A percentile compares a stretch with the other conserved stretches of the same genome.
phyloP scores from a whole-genome alignment of 2,888 invertebrate genomes.

The Sicus ferrugineus region DNA sequence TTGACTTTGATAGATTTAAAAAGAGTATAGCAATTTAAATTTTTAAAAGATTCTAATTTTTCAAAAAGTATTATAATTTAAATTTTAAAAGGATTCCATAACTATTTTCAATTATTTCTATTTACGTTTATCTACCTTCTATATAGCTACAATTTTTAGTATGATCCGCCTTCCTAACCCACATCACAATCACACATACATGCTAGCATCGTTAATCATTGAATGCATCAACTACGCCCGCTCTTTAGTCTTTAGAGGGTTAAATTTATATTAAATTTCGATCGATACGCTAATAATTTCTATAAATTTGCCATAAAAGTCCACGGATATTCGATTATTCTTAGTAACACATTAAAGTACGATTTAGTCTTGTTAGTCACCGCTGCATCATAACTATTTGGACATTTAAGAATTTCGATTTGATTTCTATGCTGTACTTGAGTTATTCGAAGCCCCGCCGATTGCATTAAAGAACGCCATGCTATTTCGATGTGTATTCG shows the following conservation, averaged over 20 bases:
- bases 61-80: too few species aligned
- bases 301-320: not conserved
- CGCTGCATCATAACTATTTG: constrained; percentile 21
- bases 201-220: not conserved
- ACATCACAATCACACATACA: not conserved
- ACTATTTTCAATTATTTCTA: too few species aligned
- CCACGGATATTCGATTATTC: not conserved
- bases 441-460: constrained; percentile 80
- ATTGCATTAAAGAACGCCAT: constrained; percentile 81
- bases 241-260: not conserved
- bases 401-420: constrained; percentile 21
- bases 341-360: constrained; percentile 16
- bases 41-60: too few species aligned
- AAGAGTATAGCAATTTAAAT: too few species aligned
- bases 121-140: too few species aligned
- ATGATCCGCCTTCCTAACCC: not conserved
- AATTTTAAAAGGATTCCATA: too few species aligned
- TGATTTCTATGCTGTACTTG: constrained; percentile 76
- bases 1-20: too few species aligned
- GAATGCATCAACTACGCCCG: too few species aligned
- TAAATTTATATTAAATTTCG: not conserved
- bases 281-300: not conserved
- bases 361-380: constrained; percentile 23
- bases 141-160: too few species aligned
- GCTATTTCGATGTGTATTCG: constrained; percentile 77